phyloP scores from a whole-genome alignment of 1,140 invertebrate genomes.

The Yoshiicerus persimilis region DNA sequence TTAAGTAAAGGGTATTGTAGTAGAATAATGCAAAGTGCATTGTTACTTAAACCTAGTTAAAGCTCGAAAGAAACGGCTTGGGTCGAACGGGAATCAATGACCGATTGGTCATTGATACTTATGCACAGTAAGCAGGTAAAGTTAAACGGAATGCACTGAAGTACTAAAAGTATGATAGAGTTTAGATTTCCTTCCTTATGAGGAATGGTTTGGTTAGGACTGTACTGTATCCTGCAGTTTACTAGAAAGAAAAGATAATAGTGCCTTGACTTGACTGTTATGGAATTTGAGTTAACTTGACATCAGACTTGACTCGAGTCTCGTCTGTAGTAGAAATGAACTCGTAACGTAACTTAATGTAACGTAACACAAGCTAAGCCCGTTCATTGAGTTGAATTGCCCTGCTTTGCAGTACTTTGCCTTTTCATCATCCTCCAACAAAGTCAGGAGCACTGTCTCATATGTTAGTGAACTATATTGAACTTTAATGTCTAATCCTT shows the following conservation, averaged over 20 bases:
- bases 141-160: background rate
- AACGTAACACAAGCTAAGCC: background rate
- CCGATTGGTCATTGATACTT: conserved; percentile 16
- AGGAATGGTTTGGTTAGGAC: background rate
- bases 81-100: conserved; percentile 13
- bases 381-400: conserved; percentile 7
- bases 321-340: background rate
- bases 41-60: background rate
- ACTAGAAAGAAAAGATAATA: background rate
- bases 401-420: background rate
- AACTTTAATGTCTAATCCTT: background rate
- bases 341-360: background rate
- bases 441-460: conserved; percentile 7
- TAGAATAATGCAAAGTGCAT: background rate
- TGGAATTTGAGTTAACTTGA: background rate
- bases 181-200: background rate
- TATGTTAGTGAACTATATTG: conserved; percentile 2
- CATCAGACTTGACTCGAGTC: background rate
- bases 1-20: background rate
- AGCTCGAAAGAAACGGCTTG: background rate
- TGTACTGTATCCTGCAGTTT: background rate
- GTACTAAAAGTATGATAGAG: background rate
- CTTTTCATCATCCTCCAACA: conserved; percentile 1
- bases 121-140: background rate
- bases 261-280: background rate